Percentiles rank a stretch among this genome's conserved stretches.
phyloP scores from a whole-genome alignment of 2,888 invertebrate species.

The Euphydryas editha region DNA sequence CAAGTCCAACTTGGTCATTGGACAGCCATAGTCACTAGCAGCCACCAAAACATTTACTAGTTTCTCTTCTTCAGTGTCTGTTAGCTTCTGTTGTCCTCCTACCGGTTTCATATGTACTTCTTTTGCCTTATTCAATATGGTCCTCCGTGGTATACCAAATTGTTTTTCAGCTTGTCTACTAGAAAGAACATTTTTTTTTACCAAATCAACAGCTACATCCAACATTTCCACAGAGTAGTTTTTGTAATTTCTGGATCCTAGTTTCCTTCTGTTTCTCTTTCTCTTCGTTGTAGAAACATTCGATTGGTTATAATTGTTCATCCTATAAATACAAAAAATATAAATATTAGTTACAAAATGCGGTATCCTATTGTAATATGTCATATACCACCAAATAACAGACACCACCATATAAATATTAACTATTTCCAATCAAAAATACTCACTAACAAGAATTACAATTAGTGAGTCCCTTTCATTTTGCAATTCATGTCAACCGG shows the following conservation, averaged over 20 bases:
- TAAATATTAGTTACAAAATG: too few relatives aligned
- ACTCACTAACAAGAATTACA: too few relatives aligned
- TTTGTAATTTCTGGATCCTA: constrained; percentile 5
- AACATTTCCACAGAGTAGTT: constrained; percentile 18
- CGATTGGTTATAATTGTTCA: too few relatives aligned
- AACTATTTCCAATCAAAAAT: too few relatives aligned
- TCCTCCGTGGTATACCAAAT: constrained; percentile 39
- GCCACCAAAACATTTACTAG: constrained; percentile 35
- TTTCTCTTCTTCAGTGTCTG: constrained; percentile 37
- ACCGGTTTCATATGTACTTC: constrained; percentile 29
- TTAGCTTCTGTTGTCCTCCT: constrained; percentile 25
- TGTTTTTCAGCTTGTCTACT: constrained; percentile 18
- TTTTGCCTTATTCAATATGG: constrained; percentile 40
- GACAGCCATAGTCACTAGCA: constrained; percentile 31
- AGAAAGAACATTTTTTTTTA: constrained; percentile 12
- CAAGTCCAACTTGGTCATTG: constrained; percentile 20
- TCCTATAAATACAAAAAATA: too few relatives aligned
- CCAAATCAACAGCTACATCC: constrained; percentile 7
- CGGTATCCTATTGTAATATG: too few relatives aligned
- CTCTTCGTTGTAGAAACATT: not conserved
- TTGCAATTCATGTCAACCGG: too few relatives aligned
- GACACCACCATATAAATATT: too few relatives aligned
- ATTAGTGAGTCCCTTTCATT: too few relatives aligned
- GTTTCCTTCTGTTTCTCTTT: not conserved
- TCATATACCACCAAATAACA: too few relatives aligned